phyloP scores from a whole-genome alignment of 1,140 invertebrate species.

The Liolophura sinensis region DNA sequence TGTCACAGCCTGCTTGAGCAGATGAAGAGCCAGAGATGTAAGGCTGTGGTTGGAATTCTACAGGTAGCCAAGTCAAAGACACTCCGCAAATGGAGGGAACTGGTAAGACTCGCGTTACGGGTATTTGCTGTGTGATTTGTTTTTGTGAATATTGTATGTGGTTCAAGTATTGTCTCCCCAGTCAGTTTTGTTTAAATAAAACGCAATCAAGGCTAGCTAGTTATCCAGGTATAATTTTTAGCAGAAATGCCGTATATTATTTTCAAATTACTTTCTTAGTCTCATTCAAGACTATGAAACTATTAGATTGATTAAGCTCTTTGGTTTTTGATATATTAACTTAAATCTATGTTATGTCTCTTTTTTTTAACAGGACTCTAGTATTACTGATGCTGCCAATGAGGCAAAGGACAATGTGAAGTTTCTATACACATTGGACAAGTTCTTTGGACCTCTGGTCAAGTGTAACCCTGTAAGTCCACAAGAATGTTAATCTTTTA shows the following conservation, averaged over 20 bases:
- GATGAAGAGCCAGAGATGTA: constrained; percentile 68
- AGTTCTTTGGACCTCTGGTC: constrained; percentile 91
- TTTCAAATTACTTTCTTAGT: too few relatives aligned
- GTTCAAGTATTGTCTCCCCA: too few relatives aligned
- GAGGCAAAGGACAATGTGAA: constrained; percentile 95
- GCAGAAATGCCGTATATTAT: too few relatives aligned
- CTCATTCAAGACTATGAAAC: too few relatives aligned
- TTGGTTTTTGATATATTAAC: too few relatives aligned
- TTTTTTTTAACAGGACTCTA: constrained; percentile 45
- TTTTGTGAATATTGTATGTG: not conserved
- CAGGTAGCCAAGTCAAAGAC: constrained; percentile 80
- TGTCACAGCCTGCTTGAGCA: constrained; percentile 76
- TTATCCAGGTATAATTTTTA: too few relatives aligned
- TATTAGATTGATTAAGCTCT: too few relatives aligned
- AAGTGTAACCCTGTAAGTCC: constrained; percentile 83
- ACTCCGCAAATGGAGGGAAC: constrained; percentile 79
- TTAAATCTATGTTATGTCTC: not conserved
- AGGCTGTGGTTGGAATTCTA: constrained; percentile 72
- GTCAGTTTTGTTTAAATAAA: too few relatives aligned
- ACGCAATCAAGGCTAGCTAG: too few relatives aligned
- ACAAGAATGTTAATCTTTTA: not conserved
- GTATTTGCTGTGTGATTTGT: not conserved
- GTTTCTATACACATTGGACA: constrained; percentile 92
- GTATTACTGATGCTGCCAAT: constrained; percentile 66
- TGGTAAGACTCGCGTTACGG: constrained; percentile 33